Evolutionary conservation across 2,113 vertebrate species (phyloP), one percentile per base, ranked within the genome.

Genomic region (Aleadryas rufinucha): DNA sequence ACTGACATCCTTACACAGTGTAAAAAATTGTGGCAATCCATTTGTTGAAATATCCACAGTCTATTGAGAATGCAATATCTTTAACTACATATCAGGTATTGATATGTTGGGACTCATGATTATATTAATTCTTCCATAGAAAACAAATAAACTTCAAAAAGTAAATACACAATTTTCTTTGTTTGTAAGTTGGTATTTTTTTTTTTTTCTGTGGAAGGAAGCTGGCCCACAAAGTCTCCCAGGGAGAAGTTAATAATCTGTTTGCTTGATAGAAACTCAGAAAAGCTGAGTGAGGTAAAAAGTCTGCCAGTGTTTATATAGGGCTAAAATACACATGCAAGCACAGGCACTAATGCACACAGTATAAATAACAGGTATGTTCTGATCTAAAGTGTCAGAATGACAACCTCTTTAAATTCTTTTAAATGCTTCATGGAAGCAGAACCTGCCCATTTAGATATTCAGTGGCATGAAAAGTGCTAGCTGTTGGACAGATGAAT

Each of bases 401-500:
- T 92, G 88, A 92, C 79, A 96, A 44, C 16, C n/a, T 87, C 60
- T 96, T 86, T 78, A 95, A 86, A 93, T 89, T 86, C 60, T 56
- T 93, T 71, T 75, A 86, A 95, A 93, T 84, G 89, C 83, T 92
- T 86, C 64, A 80, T 23, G 74, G 83, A 64, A 89, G 81, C 65
- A 75, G 76, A 84, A 92, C 86, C 80, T 94, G 83, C 69, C 76
- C 76, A 76, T 95, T 94, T 96, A 90, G 86, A 87, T 93, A 95
- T 96, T 92, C 93, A 89, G 44, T 75, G 76, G 44, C 88, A 94
- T 94, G 92, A 95, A 95, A 96, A 95, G 89, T 92, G 65, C 80
- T 96, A 57, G 74, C 60, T 81, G 49, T 84, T 93, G 90, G 85
- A 93, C 80, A 92, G 83, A 84, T 76, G 41, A 96, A 24, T 79